A percentile compares a stretch with the other conserved stretches of the same genome.
Evolutionary conservation across 2,888 invertebrate species (phyloP).

Genomic region (Hyalella azteca): DNA sequence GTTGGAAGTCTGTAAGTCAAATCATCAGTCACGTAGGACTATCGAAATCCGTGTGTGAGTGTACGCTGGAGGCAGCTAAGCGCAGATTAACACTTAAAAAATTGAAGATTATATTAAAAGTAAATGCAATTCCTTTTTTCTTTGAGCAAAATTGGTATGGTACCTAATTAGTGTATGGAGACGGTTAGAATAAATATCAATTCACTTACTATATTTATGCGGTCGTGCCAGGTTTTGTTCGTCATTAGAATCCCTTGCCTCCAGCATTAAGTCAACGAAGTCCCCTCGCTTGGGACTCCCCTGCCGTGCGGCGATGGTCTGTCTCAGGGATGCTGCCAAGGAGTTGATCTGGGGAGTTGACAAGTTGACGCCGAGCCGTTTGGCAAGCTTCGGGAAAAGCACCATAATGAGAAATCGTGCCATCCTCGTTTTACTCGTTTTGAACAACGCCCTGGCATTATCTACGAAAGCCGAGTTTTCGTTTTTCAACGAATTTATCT

Average conservation of each 20-base stretch:
- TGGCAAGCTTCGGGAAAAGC: slow-evolving; percentile 21
- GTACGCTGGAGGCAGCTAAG: too few relatives aligned
- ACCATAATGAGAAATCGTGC: neutral
- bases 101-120: too few relatives aligned
- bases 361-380: slow-evolving; percentile 18
- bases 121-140: too few relatives aligned
- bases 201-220: neutral
- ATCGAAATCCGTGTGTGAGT: too few relatives aligned
- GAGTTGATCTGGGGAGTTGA: neutral
- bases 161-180: too few relatives aligned
- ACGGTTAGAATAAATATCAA: too few relatives aligned
- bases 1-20: too few relatives aligned
- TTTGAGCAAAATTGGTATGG: too few relatives aligned
- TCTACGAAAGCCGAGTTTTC: slow-evolving; percentile 36
- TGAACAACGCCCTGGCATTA: slow-evolving; percentile 13
- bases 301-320: slow-evolving; percentile 26
- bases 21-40: too few relatives aligned
- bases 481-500: slow-evolving; percentile 27
- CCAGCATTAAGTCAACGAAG: slow-evolving; percentile 45
- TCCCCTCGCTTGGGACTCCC: slow-evolving; percentile 33
- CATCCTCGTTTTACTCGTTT: neutral
- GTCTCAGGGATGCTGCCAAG: slow-evolving; percentile 7
- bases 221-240: neutral
- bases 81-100: too few relatives aligned
- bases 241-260: slow-evolving; percentile 31